Percentiles rank a stretch among this genome's conserved stretches.
These are phyloP conservation scores for Melanostoma scalare DNA, from an alignment of 2,888 invertebrate genomes.

Conservation along the genomic window DNA sequence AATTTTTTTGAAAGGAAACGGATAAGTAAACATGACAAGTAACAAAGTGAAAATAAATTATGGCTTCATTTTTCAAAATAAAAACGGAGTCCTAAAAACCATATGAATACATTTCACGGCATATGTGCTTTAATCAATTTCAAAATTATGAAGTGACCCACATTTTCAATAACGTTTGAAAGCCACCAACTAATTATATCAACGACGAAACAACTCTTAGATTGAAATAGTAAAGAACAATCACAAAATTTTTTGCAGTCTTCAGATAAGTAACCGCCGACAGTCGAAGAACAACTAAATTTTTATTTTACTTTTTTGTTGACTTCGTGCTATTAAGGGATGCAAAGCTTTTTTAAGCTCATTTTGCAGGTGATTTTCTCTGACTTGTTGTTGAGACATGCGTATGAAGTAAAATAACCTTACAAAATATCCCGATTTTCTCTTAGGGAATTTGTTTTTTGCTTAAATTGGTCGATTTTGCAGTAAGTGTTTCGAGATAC, in stretches of 20 bases:
- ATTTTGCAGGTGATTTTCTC: conserved; percentile 27
- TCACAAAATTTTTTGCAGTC: not conserved
- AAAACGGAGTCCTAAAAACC: no score
- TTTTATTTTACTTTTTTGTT: conserved; percentile 18
- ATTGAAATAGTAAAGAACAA: no score
- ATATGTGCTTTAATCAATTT: no score
- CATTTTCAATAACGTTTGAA: no score
- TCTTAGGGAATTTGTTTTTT: conserved; percentile 24
- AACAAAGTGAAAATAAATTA: no score
- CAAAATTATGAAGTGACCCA: no score
- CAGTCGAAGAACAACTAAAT: conserved; percentile 18
- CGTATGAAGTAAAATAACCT: conserved; percentile 11
- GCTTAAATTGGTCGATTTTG: conserved; percentile 17
- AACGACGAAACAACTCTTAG: no score
- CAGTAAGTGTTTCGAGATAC: conserved; percentile 34
- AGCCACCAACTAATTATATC: no score
- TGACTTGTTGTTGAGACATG: conserved; percentile 56
- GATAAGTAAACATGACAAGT: no score
- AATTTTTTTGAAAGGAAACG: no score
- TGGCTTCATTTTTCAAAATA: no score
- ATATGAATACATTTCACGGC: no score
- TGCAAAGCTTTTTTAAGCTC: conserved; percentile 28
- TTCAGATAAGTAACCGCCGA: conserved; percentile 1
- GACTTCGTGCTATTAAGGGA: conserved; percentile 3
- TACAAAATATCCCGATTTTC: not conserved